These are phyloP conservation scores for Takifugu rubripes DNA, from an alignment of 2,797 vertebrate species.

Conservation along the genomic window DNA sequence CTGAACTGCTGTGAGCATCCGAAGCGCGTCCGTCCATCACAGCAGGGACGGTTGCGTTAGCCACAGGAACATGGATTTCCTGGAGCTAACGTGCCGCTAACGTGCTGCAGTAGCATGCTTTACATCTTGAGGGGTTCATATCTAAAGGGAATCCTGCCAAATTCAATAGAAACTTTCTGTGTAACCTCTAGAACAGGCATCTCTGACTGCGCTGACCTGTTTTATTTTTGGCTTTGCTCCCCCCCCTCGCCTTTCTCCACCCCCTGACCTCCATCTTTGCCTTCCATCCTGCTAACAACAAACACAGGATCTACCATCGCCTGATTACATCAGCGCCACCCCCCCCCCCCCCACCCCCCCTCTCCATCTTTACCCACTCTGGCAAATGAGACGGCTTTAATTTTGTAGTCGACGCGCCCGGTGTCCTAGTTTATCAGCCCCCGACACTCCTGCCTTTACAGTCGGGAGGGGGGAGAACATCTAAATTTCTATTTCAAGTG, in stretches of 20 bases:
- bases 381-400: constrained; percentile 28
- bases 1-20: constrained; percentile 16
- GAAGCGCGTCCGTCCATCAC: neutral
- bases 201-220: constrained; percentile 22
- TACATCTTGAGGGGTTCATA: too few relatives aligned
- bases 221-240: constrained; percentile 11
- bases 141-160: too few relatives aligned
- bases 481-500: constrained; percentile 9
- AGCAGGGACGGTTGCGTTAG: neutral
- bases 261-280: constrained; percentile 25
- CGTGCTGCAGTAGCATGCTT: too few relatives aligned
- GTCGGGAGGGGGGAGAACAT: neutral
- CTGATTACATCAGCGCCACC: constrained; percentile 11
- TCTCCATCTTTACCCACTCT: constrained; percentile 4
- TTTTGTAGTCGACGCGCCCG: constrained; percentile 29
- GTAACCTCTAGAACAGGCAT: neutral
- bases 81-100: too few relatives aligned
- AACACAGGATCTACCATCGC: constrained; percentile 19
- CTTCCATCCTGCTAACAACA: constrained; percentile 4
- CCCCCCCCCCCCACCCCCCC: constrained; percentile 2
- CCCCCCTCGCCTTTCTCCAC: neutral
- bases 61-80: too few relatives aligned
- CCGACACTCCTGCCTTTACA: neutral
- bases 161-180: too few relatives aligned
- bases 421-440: constrained; percentile 35